Base-by-base conservation (phyloP, 2,113 vertebrate species). In the Archilochus colubris region DNA sequence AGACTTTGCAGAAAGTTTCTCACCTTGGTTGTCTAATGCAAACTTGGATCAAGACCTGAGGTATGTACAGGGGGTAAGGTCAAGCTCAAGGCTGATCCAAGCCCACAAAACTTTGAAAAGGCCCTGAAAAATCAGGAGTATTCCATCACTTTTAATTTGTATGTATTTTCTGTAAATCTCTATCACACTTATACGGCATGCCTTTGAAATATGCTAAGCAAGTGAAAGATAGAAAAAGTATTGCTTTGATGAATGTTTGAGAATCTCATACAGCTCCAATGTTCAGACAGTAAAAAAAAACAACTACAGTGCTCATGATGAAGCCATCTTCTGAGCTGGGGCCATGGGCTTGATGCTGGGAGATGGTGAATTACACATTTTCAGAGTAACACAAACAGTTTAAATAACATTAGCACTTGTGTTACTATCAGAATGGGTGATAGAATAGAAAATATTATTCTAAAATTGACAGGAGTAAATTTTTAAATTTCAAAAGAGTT, bases 241-340 rank as follows among this genome's bases (percentile, higher is more conserved):
- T 10, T 93, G 62, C 84, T 94, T 86, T 78, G 77, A 62, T 76
- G 62, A 66, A 89, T 77, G 23, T 40, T 85, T 89, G 83, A 91
- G 64, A 94, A 61, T 25, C 30, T 82, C 44, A 70, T 51, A 57
- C 5, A 83, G 7, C 25, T 88, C 21, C n/a, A 64, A 21, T 0
- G 1, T 33, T 75, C 51, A 75, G 70, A 21, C 27, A 11, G 61
- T 78, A 84, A 9, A 14, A 62, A 75, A 75, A 84, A 67, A 9
- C 19, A 67, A 33, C 14, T 53, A 16, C 0, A 5, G 36, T 25
- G 23, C 4, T 69, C 5, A 6, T 30, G 54, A 68, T 33, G 62
- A 89, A 84, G 46, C 33, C 8, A 13, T 55, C 58, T 86, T 50
- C n/a, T 40, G 64, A 54, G 16, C 50, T 92, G 83, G 8, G 55